Percentiles rank a stretch among this genome's conserved stretches.
phyloP scores from a whole-genome alignment of 2,113 vertebrate species.

The Calyptomena viridis region DNA sequence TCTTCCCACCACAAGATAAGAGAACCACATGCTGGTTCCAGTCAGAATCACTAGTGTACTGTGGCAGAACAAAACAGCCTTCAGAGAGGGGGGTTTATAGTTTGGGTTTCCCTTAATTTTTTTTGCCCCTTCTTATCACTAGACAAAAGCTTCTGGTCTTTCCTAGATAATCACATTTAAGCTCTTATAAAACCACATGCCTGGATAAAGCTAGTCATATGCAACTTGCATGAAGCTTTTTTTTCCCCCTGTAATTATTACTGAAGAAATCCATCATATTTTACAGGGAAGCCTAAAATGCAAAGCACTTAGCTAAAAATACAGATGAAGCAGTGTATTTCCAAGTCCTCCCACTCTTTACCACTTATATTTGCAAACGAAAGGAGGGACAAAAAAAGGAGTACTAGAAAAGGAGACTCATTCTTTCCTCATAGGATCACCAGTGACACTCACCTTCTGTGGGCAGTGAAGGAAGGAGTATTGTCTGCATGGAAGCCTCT shows the following conservation, averaged over 20 bases:
- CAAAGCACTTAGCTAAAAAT: constrained; percentile 5
- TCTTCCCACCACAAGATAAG: background rate
- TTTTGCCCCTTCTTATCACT: constrained; percentile 28
- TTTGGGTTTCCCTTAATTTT: background rate
- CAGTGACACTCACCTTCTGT: background rate
- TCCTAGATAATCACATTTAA: constrained; percentile 35
- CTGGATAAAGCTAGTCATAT: constrained; percentile 1
- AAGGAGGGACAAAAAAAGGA: background rate
- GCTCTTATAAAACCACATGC: constrained; percentile 7
- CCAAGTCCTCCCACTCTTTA: background rate
- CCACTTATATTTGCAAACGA: background rate
- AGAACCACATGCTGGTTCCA: background rate
- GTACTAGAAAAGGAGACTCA: background rate
- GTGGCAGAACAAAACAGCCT: background rate
- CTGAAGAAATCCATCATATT: background rate
- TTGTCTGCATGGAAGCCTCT: background rate
- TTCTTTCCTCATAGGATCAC: background rate
- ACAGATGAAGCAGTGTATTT: background rate
- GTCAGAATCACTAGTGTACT: background rate
- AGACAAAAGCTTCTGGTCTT: constrained; percentile 2
- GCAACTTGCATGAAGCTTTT: background rate
- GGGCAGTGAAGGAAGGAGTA: background rate
- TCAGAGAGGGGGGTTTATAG: background rate
- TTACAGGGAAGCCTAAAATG: background rate
- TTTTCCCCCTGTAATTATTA: background rate